Conservation (phyloP, 2,888 invertebrate species). For the Erannis defoliaria region DNA sequence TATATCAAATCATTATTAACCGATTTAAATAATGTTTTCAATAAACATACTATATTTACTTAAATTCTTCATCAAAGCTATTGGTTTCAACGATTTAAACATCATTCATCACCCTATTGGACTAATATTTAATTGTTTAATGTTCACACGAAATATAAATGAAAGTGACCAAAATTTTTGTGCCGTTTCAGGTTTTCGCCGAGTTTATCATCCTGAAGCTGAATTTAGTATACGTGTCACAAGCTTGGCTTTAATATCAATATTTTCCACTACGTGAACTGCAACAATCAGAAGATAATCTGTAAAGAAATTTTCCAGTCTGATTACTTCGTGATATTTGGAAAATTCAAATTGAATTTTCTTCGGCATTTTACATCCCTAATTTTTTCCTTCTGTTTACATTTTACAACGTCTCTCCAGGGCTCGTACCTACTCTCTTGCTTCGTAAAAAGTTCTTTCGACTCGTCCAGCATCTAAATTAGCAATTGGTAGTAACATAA, state of each 20-base stretch:
- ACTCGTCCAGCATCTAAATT: slow-evolving; percentile 29
- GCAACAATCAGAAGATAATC: slow-evolving; percentile 4
- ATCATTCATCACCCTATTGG: too few species aligned
- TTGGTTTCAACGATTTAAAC: too few species aligned
- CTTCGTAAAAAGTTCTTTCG: slow-evolving; percentile 16
- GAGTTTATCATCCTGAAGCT: too few species aligned
- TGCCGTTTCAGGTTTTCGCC: too few species aligned
- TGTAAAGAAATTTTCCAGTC: slow-evolving; percentile 3
- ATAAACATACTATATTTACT: too few species aligned
- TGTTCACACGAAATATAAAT: too few species aligned
- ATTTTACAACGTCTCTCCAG: not conserved
- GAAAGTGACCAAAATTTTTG: too few species aligned
- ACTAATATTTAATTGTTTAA: too few species aligned
- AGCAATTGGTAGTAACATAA: slow-evolving; percentile 36
- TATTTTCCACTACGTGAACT: not conserved
- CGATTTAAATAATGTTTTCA: too few species aligned
- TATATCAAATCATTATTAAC: too few species aligned
- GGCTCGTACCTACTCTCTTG: not conserved
- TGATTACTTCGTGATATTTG: slow-evolving; percentile 6
- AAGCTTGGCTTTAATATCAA: not conserved
- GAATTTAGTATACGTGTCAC: not conserved
- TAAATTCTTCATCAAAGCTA: too few species aligned
- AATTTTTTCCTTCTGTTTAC: slow-evolving; percentile 4
- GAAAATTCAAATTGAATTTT: slow-evolving; percentile 4
- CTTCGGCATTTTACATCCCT: not conserved